Evolutionary conservation across 1,140 invertebrate species (phyloP).

Genomic region (Drosophila teissieri): DNA sequence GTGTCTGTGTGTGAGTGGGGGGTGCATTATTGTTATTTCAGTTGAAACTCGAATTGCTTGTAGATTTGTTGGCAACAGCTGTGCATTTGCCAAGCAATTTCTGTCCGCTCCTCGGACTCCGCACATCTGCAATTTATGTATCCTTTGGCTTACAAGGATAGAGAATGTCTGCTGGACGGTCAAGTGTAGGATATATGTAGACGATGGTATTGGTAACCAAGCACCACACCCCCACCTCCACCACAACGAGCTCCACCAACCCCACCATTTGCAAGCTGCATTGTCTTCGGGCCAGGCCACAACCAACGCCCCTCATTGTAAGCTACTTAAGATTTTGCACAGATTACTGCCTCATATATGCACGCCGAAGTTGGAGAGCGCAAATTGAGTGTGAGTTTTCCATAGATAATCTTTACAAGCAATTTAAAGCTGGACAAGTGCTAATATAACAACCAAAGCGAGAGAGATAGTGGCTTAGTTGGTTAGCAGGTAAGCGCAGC

Average conservation of each 20-base stretch:
- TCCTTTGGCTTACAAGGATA: conserved; percentile 78
- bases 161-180: conserved; percentile 60
- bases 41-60: conserved; percentile 69
- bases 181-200: conserved; percentile 21
- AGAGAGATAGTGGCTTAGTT: conserved; percentile 4
- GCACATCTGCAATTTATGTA: conserved; percentile 80
- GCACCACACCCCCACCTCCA: not conserved
- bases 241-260: no score
- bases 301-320: conserved; percentile 70
- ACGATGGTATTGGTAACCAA: not conserved
- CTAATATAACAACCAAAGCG: conserved; percentile 68
- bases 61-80: conserved; percentile 80
- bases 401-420: conserved; percentile 83
- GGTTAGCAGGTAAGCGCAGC: not conserved
- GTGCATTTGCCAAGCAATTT: conserved; percentile 70
- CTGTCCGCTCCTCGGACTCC: conserved; percentile 29
- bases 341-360: conserved; percentile 66
- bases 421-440: conserved; percentile 81
- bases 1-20: conserved; percentile 19
- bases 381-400: conserved; percentile 83
- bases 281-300: conserved; percentile 46
- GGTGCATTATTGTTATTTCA: conserved; percentile 79
- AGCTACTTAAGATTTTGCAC: conserved; percentile 83
- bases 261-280: conserved; percentile 12
- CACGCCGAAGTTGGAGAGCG: conserved; percentile 79